phyloP scores from a whole-genome alignment of 37 sponge, comb jelly and placozoan genomes.

The Dysidea cf. avara region DNA sequence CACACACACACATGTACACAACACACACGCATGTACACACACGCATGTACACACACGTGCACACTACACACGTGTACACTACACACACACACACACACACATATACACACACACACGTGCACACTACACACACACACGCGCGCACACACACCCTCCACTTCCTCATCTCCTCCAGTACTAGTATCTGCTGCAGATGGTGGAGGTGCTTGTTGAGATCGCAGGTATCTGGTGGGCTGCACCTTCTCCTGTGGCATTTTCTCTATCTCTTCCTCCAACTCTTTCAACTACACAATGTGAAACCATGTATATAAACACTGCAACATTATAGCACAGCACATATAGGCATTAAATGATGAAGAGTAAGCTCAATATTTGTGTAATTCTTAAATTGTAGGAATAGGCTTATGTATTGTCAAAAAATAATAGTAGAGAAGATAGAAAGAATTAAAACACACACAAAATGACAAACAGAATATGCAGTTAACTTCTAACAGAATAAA shows the following conservation, averaged over 20 bases:
- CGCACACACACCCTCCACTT: slow-evolving; percentile 14
- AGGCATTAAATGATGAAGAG: neutral
- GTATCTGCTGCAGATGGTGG: slow-evolving; percentile 9
- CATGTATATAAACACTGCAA: neutral
- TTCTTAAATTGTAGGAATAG: neutral
- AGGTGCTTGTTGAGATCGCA: slow-evolving; percentile 70
- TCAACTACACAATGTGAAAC: slow-evolving; percentile 53
- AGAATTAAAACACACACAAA: no score
- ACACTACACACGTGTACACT: no score
- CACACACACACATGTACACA: no score
- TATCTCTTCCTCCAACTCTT: slow-evolving; percentile 92
- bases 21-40: no score
- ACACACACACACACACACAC: neutral
- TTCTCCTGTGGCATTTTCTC: slow-evolving; percentile 45
- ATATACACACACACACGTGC: slow-evolving; percentile 1
- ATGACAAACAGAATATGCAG: neutral
- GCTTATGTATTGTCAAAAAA: neutral
- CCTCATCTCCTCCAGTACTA: slow-evolving; percentile 34
- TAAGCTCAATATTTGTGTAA: neutral
- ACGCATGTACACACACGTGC: no score
- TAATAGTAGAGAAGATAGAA: no score
- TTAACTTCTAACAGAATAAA: neutral
- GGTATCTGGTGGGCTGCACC: slow-evolving; percentile 60
- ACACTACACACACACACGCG: no score
- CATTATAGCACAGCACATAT: neutral